Evolutionary conservation across 2,888 invertebrate species (phyloP).

Genomic region (Lasioglossum pauxillum): DNA sequence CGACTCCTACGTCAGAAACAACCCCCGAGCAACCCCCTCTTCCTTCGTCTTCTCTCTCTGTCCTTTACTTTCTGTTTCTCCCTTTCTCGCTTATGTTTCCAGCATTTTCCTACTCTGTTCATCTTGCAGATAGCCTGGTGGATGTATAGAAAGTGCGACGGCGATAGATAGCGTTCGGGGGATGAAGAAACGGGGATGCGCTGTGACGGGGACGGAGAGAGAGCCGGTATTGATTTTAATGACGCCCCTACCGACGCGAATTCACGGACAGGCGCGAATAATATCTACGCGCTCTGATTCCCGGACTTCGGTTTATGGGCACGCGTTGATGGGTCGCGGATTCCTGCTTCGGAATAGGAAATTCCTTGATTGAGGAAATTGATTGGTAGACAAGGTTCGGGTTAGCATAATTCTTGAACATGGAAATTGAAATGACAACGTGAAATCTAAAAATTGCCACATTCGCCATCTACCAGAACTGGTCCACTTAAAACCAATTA

Average conservation of each 20-base stretch:
- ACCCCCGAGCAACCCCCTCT: conserved; percentile 56
- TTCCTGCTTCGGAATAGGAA: too few species aligned
- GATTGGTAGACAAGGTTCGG: not conserved
- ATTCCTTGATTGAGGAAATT: not conserved
- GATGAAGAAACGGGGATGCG: conserved; percentile 48
- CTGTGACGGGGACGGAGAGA: conserved; percentile 71
- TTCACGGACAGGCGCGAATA: conserved; percentile 79
- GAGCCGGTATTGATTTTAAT: conserved; percentile 84
- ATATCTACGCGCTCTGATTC: conserved; percentile 77
- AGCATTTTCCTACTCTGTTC: not conserved
- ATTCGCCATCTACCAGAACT: not conserved
- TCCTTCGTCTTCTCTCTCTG: not conserved
- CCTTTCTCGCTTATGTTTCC: not conserved
- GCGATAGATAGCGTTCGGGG: conserved; percentile 54
- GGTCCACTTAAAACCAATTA: not conserved
- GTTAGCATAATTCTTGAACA: not conserved
- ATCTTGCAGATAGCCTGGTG: not conserved
- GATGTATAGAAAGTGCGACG: conserved; percentile 35
- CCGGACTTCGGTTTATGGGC: conserved; percentile 44
- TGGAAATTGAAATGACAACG: not conserved
- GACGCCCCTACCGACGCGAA: conserved; percentile 80
- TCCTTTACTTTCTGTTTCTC: not conserved
- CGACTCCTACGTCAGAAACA: conserved; percentile 64
- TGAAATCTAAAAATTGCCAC: not conserved
- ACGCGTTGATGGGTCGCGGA: conserved; percentile 4